Evolutionary conservation across 2,888 invertebrate species (phyloP), one percentile per base, ranked within the genome.

Genomic region (Artemia sinica): DNA sequence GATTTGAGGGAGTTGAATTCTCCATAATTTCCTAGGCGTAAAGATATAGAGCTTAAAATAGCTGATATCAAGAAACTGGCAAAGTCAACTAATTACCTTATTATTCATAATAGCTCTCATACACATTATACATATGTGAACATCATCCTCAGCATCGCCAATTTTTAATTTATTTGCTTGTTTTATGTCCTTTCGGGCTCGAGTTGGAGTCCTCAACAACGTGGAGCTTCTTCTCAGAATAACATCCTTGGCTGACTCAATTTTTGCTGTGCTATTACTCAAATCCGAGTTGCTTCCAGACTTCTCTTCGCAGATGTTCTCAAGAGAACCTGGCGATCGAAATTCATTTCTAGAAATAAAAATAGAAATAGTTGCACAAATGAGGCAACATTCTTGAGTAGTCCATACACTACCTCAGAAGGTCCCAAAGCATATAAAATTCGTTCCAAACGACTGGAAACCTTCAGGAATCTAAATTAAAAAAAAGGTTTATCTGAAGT

Each of bases 61-160:
- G 13, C 58, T 52, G 58, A 52, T n/a, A 52, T n/a, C 14, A 2
- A 52, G 13, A 52, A 52, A 52, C 58, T 13, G 4, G 2, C 13
- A 52, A 52, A 52, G 13, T n/a, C 5, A 28, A 66, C n/a, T 13
- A 28, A 28, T 14, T 68, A 69, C 65, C 84, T 97, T 97, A 78
- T 98, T 97, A 80, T 99, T 99, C 97, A 99, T 98, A 76, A 98
- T 96, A 74, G 97, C 97, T 70, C 97, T 84, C 83, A 98, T 86
- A 78, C 97, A 98, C 88, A 95, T 91, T 76, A 99, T 95, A 82
- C 96, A 96, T 71, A 97, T 94, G 80, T 98, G 97, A 76, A 98
- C 95, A 78, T 98, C 98, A 78, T 97, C 97, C 72, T 93, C 91
- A 70, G 94, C 89, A 75, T 92, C 91, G 69, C 93, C 93, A 75